Percentiles rank a stretch among this genome's conserved stretches.
These are phyloP conservation scores for Phodopus roborovskii DNA, from an alignment of 2,113 vertebrate genomes.

Conservation along the genomic window DNA sequence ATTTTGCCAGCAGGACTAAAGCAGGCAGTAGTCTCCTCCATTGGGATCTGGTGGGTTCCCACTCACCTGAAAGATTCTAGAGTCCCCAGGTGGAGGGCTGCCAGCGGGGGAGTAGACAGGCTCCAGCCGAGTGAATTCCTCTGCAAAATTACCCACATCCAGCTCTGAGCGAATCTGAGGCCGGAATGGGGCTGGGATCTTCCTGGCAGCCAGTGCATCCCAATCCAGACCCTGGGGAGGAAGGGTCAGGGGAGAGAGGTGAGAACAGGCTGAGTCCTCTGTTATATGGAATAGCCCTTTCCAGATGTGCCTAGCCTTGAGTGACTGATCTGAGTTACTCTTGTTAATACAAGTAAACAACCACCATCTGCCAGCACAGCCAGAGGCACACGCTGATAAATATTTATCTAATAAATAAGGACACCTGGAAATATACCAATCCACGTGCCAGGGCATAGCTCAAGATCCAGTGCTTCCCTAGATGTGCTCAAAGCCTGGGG, in stretches of 20 bases:
- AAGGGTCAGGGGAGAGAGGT: no score
- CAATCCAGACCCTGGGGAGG: constrained; percentile 90
- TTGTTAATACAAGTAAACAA: not conserved
- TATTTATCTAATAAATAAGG: not conserved
- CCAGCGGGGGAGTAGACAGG: constrained; percentile 94
- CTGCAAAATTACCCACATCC: constrained; percentile 94
- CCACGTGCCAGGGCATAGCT: not conserved
- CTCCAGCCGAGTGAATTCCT: constrained; percentile 95
- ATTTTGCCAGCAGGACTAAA: not conserved
- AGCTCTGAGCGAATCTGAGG: constrained; percentile 93
- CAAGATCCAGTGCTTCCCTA: no score
- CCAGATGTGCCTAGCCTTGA: not conserved
- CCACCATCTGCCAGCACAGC: not conserved
- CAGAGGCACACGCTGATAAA: not conserved
- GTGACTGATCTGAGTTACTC: not conserved
- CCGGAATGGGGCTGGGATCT: constrained; percentile 90
- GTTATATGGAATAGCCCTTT: not conserved
- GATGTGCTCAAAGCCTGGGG: not conserved
- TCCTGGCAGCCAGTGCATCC: constrained; percentile 90
- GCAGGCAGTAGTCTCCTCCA: not conserved
- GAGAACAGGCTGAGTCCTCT: not conserved
- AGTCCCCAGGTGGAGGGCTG: constrained; percentile 92
- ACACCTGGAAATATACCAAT: not conserved
- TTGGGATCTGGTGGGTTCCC: not conserved
- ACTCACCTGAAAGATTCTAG: constrained; percentile 92